Evolutionary conservation across 2,888 invertebrate species (phyloP), one percentile per base, ranked within the genome.

Genomic region (Oligia latruncula): DNA sequence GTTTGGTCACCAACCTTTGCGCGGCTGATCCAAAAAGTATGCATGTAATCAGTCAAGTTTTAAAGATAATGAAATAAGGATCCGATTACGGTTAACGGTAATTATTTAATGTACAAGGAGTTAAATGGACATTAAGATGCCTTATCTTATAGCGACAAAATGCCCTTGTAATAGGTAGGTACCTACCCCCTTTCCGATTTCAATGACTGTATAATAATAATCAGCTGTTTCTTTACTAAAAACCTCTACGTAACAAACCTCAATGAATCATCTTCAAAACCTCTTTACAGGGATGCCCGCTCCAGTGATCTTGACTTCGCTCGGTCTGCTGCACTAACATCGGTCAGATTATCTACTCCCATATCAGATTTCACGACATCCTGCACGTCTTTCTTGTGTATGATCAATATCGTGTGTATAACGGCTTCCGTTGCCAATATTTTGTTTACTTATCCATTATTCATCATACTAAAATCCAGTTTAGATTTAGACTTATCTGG

Each of bases 1-100:
- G 29, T 86, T 81, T 65, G 88, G 83, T 40, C 35, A 13, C 60
- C 64, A 74, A 76, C 83, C 90, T 81, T 85, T 82, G 72, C 29
- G 40, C 58, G 13, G 67, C 43, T 78, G 72, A 75, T 78, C 80
- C 76, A 64, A 81, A 82, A 75, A 75, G 70, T 76, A 77, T 64
- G 60, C 72, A 52, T 52, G 73, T 74, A 78, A 79, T 83, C 65
- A 76, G 80, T 77, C 87, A 78, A 78, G 74, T 78, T 80, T 75
- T 81, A 67, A 84, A 79, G 49, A 60, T 80, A 76, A 65, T 79
- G 66, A 79, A 79, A 67, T 67, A 60, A 49, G 73, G 46, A 17
- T 78, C 71, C 85, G 65, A 77, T 74, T 83, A 75, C 68, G 72
- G 87, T 71, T 77, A 68, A 46, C 62, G 62, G 46, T 73, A 84